These are phyloP conservation scores for Drosophila simulans DNA, from an alignment of 1,140 invertebrate genomes.

Conservation along the genomic window DNA sequence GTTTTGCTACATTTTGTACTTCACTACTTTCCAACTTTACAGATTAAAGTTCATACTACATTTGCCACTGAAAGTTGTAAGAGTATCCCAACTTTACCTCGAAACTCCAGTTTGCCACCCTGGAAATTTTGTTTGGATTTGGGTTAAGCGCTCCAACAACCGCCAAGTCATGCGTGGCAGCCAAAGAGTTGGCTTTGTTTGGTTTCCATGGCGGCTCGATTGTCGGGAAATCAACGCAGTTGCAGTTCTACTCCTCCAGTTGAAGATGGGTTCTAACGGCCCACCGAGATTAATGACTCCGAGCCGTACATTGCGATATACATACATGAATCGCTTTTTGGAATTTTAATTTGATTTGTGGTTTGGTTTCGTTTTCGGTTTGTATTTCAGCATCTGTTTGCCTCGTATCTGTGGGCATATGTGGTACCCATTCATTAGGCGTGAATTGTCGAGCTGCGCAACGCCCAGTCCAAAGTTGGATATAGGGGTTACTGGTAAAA, in stretches of 20 bases:
- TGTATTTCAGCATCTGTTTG: slow-evolving; percentile 4
- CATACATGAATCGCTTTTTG: slow-evolving; percentile 45
- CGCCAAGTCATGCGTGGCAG: slow-evolving; percentile 69
- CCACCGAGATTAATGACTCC: slow-evolving; percentile 49
- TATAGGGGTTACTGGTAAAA: slow-evolving; percentile 45
- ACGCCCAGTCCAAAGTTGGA: slow-evolving; percentile 64
- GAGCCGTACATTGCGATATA: slow-evolving; percentile 21
- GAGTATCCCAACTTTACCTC: not conserved
- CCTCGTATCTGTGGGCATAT: slow-evolving; percentile 41
- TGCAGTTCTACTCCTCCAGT: slow-evolving; percentile 42
- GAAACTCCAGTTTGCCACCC: not conserved
- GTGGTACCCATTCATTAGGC: slow-evolving; percentile 22
- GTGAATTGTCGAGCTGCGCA: slow-evolving; percentile 46
- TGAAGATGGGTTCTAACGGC: slow-evolving; percentile 37
- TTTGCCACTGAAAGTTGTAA: not conserved
- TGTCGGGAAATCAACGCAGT: slow-evolving; percentile 31
- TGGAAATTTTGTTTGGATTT: slow-evolving; percentile 51
- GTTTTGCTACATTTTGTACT: not conserved
- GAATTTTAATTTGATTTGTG: slow-evolving; percentile 79
- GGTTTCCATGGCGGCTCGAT: slow-evolving; percentile 16
- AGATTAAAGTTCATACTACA: too few relatives aligned
- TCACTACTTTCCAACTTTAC: not conserved
- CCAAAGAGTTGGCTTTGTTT: slow-evolving; percentile 45
- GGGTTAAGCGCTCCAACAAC: slow-evolving; percentile 73
- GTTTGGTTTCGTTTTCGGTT: slow-evolving; percentile 48